These are phyloP conservation scores for Neoascia interrupta DNA, from an alignment of 2,888 invertebrate genomes.

Conservation along the genomic window DNA sequence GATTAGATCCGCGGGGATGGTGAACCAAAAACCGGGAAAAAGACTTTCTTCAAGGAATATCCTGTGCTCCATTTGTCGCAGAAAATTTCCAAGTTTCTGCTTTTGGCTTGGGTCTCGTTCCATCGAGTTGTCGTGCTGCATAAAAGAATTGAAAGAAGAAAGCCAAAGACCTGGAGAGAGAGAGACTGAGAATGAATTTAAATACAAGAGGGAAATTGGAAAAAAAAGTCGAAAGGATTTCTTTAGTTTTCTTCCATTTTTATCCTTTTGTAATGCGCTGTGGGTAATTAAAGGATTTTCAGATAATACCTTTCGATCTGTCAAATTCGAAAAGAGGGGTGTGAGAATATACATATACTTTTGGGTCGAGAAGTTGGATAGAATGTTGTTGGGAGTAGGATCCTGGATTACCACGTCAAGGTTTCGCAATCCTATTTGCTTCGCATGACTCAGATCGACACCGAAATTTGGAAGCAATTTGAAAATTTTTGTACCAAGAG, in stretches of 20 bases:
- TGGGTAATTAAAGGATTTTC: slow-evolving; percentile 58
- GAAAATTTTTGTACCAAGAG: too few relatives aligned
- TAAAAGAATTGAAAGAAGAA: slow-evolving; percentile 60
- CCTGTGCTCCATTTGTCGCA: slow-evolving; percentile 56
- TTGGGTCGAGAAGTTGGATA: too few relatives aligned
- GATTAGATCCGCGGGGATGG: slow-evolving; percentile 19
- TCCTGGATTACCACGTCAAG: too few relatives aligned
- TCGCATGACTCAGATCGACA: too few relatives aligned
- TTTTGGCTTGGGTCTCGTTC: slow-evolving; percentile 39
- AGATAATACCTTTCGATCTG: slow-evolving; percentile 40
- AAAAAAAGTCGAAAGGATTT: slow-evolving; percentile 34
- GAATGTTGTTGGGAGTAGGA: too few relatives aligned
- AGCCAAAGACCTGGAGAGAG: slow-evolving; percentile 1
- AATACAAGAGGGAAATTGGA: slow-evolving; percentile 35
- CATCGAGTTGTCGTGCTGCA: slow-evolving; percentile 27
- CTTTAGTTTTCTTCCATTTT: slow-evolving; percentile 24
- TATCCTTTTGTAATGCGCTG: slow-evolving; percentile 38
- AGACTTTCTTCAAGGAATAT: slow-evolving; percentile 41
- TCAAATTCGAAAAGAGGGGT: slow-evolving; percentile 1
- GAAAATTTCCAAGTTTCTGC: slow-evolving; percentile 47
- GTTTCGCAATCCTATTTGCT: too few relatives aligned
- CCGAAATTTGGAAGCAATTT: too few relatives aligned
- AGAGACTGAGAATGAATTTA: slow-evolving; percentile 38
- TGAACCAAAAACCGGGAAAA: slow-evolving; percentile 20
- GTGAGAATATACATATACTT: too few relatives aligned